Base-by-base conservation (phyloP, 1,140 invertebrate species). In the Drosophila bocki region DNA sequence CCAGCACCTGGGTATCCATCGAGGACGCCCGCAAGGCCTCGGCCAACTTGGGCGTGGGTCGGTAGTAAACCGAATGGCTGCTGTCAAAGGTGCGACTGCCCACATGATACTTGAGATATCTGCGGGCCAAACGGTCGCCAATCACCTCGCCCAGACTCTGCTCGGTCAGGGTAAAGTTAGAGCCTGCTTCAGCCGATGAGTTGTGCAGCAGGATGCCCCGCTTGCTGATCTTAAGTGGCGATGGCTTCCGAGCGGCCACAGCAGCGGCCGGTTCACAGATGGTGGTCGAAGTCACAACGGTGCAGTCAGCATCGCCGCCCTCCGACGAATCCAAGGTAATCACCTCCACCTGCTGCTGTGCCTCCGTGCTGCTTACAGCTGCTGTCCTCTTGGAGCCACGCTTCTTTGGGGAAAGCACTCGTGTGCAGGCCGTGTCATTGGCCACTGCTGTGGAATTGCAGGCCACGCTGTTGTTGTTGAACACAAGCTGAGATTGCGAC, bases 211-310 rank as follows among this genome's bases (percentile, higher is more conserved):
- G 42, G 13, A 91, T 75, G n/a, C 90, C 90, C 3, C 78, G 82
- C 5, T 84, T 58, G 8, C 69, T 75, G 1, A 75, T 17, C 29
- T 75, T 84, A 1, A 74, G 8, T 0, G 69, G 59, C 0, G 60
- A 26, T 3, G 42, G 50, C 33, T 72, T 59, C 3, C 6, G 9
- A 26, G 57, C 32, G 4, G 17, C 29, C 8, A 3, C 29, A 11
- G 29, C 41, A 2, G 17, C 13, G 8, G 62, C 15, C 6, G 48
- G 19, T 11, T 83, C 85, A 39, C 69, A 67, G 11, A 56, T 29
- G 3, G 86, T 90, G 5, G 90, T 91, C 0, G 90, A 91, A 13
- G 90, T 86, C 13, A 91, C 90, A 12, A 86, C 60, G 2, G 90
- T 82, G 44, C 90, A 91, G 42, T 91, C 90, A 7, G 42, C 65